phyloP scores from a whole-genome alignment of 2,888 invertebrate species.

The Plagodis dolabraria region DNA sequence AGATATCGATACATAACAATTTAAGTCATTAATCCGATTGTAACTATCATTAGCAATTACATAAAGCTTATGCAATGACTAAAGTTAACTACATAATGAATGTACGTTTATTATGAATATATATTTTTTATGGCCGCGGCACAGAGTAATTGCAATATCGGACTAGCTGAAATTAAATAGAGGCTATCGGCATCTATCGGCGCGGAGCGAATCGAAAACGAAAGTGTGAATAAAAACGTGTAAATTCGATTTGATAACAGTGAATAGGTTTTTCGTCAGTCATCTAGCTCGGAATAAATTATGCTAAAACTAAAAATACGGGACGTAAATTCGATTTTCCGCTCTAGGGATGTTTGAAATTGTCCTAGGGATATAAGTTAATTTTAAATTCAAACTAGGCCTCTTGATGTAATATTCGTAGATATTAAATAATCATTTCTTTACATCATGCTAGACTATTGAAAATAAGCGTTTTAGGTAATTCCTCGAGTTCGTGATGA shows the following conservation, averaged over 20 bases:
- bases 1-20: not conserved
- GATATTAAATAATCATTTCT: too few species aligned
- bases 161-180: conserved; percentile 5
- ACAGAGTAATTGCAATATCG: conserved; percentile 4
- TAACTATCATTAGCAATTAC: conserved; percentile 16
- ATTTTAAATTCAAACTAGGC: too few species aligned
- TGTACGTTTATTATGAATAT: conserved; percentile 4
- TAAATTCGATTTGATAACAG: not conserved
- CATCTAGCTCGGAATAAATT: not conserved
- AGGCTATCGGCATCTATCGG: conserved; percentile 21
- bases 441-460: too few species aligned
- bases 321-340: too few species aligned
- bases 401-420: too few species aligned
- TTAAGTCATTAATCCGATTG: conserved; percentile 6
- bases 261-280: not conserved
- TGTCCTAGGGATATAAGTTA: too few species aligned
- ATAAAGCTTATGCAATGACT: conserved; percentile 13
- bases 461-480: too few species aligned
- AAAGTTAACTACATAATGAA: conserved; percentile 18
- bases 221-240: conserved; percentile 30
- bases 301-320: too few species aligned
- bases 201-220: conserved; percentile 37
- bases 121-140: conserved; percentile 6
- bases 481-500: too few species aligned
- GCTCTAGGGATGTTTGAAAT: too few species aligned